Evolutionary conservation across 2,888 invertebrate species (phyloP), one percentile per base, ranked within the genome.

Genomic region (Tholera decimalis): DNA sequence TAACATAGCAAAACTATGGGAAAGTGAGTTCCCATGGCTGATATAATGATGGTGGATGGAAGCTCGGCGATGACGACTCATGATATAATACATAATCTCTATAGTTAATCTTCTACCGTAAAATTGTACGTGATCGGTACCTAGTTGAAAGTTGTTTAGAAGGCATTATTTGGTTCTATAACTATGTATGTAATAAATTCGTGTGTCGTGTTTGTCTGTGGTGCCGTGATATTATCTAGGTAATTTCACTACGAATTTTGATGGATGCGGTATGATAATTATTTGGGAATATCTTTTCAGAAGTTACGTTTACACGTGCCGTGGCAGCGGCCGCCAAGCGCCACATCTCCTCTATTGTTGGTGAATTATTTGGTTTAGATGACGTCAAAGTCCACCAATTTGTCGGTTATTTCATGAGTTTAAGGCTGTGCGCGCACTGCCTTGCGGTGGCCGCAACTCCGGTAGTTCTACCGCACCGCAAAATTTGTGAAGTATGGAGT

Each of bases 11-110:
- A 66, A 46, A 24, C 22, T 43, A 68, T 33, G 69, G 68, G 83
- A 81, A 83, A 81, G 76, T 78, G 20, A 57, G 65, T 81, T 81
- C 79, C 68, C 79, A 76, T 68, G 63, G 63, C 43, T 35, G 46
- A 53, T 65, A 35, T 72, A 83, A 83, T 80, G 78, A 75, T 78
- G 73, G 79, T 73, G 49, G 79, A 78, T 83, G 56, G 58, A 26
- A 59, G 77, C 58, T 68, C 54, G 56, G 53, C 81, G 74, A 72
- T 61, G 65, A 57, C 26, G 53, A 60, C 35, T 63, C 61, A 64
- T 81, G 82, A 83, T 78, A 75, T 73, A 78, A 83, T 80, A 80
- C 50, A 55, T 62, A 35, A 51, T 69, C 64, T 80, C 30, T 55
- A 64, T 64, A 35, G 71, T 59, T 37, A 54, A 76, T 70, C 80